phyloP scores from a whole-genome alignment of 1,140 invertebrate species.

The Macrobrachium nipponense region DNA sequence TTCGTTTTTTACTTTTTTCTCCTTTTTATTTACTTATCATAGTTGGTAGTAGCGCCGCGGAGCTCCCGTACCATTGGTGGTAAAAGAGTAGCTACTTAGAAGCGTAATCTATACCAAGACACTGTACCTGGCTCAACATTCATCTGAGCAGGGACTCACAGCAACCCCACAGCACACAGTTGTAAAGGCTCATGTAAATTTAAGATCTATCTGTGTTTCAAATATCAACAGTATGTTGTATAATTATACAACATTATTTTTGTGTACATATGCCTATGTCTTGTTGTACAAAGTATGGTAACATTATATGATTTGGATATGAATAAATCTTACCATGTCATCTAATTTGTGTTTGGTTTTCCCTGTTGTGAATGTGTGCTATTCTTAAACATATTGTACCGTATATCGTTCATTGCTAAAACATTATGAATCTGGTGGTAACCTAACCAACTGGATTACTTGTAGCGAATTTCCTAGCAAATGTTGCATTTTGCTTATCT shows the following conservation, averaged over 20 bases:
- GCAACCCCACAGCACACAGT: conserved; percentile 31
- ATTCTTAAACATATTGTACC: neutral
- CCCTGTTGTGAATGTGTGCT: neutral
- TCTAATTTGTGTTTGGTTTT: conserved; percentile 20
- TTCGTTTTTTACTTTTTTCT: conserved; percentile 23
- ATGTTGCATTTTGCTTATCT: no score
- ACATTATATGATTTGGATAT: conserved; percentile 63
- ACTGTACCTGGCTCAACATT: conserved; percentile 49
- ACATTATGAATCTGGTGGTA: neutral
- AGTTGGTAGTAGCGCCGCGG: conserved; percentile 38
- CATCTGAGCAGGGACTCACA: conserved; percentile 36
- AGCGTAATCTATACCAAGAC: conserved; percentile 43
- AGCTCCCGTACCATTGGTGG: conserved; percentile 40
- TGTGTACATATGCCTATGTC: conserved; percentile 63
- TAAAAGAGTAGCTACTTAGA: conserved; percentile 48
- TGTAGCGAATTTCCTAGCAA: no score
- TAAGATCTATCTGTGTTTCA: conserved; percentile 41
- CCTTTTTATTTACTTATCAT: conserved; percentile 16
- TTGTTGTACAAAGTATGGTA: conserved; percentile 62
- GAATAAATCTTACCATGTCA: conserved; percentile 57
- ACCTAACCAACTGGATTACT: no score
- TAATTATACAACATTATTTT: conserved; percentile 54
- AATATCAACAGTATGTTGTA: conserved; percentile 40
- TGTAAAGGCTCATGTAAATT: conserved; percentile 59
- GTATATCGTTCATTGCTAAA: neutral